Evolutionary conservation across 92 coral and sea anemone species (phyloP).

Genomic region (Diadumene lineata): DNA sequence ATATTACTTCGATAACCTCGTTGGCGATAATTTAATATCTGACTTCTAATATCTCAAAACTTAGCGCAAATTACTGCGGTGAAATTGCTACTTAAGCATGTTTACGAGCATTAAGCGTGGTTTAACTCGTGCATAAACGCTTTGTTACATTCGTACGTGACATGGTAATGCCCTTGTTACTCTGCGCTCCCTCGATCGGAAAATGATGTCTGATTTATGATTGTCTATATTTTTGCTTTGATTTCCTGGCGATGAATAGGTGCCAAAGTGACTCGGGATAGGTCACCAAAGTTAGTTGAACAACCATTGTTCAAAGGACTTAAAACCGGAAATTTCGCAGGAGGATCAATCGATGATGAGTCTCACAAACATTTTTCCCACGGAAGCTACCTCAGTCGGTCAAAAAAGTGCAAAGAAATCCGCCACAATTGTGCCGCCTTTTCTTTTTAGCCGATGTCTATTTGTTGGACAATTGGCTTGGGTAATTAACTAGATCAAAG

Average conservation of each 20-base stretch:
- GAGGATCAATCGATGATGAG: constrained; percentile 57
- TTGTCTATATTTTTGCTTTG: constrained; percentile 8
- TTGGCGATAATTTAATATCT: too few relatives aligned
- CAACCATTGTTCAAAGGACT: constrained; percentile 10
- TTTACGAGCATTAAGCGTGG: not conserved
- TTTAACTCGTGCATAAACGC: too few relatives aligned
- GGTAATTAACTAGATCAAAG: not conserved
- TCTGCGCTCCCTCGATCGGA: not conserved
- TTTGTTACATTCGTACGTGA: constrained; percentile 3
- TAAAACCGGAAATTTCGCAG: constrained; percentile 57
- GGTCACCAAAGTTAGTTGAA: constrained; percentile 11
- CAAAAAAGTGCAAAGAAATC: constrained; percentile 69
- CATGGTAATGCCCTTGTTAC: not conserved
- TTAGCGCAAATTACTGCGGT: not conserved
- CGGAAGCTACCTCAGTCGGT: constrained; percentile 77
- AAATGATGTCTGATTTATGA: not conserved
- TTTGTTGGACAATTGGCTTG: not conserved
- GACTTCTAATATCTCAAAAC: not conserved
- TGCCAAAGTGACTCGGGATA: constrained; percentile 2
- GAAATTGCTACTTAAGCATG: not conserved
- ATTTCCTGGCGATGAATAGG: constrained; percentile 25
- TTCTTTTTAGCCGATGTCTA: constrained; percentile 33
- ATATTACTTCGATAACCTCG: too few relatives aligned
- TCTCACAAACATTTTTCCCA: constrained; percentile 80
- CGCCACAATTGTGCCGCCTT: constrained; percentile 76